A percentile compares a stretch with the other conserved stretches of the same genome.
Evolutionary conservation across 1,140 invertebrate genomes (phyloP).

Genomic region (Matsumurasca onukii): DNA sequence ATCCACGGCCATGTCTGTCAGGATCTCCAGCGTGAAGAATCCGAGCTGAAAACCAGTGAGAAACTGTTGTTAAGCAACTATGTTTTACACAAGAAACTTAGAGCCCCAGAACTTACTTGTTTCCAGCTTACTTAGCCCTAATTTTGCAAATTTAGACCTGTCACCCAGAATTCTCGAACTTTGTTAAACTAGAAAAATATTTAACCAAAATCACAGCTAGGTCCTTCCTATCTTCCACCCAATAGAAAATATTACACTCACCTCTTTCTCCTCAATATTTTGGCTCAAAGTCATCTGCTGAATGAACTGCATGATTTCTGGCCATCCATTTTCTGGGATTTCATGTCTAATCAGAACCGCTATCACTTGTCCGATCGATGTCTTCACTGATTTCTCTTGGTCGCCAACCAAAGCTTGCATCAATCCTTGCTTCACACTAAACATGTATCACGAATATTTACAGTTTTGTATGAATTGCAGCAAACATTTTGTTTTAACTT

Average conservation of each 20-base stretch:
- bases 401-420: constrained; percentile 59
- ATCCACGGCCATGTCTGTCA: constrained; percentile 59
- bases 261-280: constrained; percentile 59
- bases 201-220: constrained; percentile 1
- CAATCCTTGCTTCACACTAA: constrained; percentile 60
- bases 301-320: constrained; percentile 68
- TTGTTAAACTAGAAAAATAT: neutral
- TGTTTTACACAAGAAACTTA: constrained; percentile 27
- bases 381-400: constrained; percentile 61
- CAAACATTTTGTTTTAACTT: neutral
- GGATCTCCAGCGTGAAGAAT: constrained; percentile 62
- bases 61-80: constrained; percentile 36
- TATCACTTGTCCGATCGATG: constrained; percentile 63
- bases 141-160: neutral
- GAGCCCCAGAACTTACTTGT: too few species aligned
- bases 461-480: neutral
- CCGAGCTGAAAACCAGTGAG: constrained; percentile 62
- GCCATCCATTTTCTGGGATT: constrained; percentile 64
- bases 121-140: neutral
- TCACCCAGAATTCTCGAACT: neutral
- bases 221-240: neutral
- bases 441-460: constrained; percentile 44
- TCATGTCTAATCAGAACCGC: constrained; percentile 72
- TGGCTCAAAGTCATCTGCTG: constrained; percentile 57
- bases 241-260: constrained; percentile 41